Conservation (phyloP, 2,888 invertebrate genomes). For the Tolmerus cingulatus region DNA sequence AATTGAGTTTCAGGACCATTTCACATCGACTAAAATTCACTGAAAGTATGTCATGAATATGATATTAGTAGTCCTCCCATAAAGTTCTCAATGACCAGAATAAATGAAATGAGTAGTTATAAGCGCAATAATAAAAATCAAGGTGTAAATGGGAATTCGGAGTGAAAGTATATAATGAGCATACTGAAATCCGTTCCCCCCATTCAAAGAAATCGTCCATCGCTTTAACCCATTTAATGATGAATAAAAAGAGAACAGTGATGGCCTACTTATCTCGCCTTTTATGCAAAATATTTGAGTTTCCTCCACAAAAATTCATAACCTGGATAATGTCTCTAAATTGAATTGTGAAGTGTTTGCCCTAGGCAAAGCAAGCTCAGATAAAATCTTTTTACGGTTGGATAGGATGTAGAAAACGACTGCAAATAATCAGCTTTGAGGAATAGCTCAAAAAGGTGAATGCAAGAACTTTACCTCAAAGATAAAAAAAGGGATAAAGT, state of each 20-base stretch:
- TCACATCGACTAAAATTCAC: too few species aligned
- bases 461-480: background rate
- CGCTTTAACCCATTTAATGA: background rate
- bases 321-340: constrained; percentile 25
- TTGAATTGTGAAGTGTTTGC: constrained; percentile 38
- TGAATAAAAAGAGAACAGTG: background rate
- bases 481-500: background rate
- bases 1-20: too few species aligned
- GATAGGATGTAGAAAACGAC: constrained; percentile 1
- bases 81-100: background rate
- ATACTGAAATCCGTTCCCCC: background rate
- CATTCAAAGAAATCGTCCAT: background rate
- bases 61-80: too few species aligned
- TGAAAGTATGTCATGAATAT: too few species aligned
- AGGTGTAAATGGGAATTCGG: background rate
- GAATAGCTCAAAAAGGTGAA: background rate
- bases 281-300: constrained; percentile 26
- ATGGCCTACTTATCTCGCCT: background rate
- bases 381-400: background rate
- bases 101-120: background rate
- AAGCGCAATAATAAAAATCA: background rate
- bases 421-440: constrained; percentile 1
- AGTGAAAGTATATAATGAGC: background rate
- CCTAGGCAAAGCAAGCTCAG: background rate
- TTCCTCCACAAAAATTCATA: constrained; percentile 21